These are phyloP conservation scores for Thalassarche chlororhynchos DNA, from an alignment of 2,113 vertebrate genomes.

Conservation along the genomic window DNA sequence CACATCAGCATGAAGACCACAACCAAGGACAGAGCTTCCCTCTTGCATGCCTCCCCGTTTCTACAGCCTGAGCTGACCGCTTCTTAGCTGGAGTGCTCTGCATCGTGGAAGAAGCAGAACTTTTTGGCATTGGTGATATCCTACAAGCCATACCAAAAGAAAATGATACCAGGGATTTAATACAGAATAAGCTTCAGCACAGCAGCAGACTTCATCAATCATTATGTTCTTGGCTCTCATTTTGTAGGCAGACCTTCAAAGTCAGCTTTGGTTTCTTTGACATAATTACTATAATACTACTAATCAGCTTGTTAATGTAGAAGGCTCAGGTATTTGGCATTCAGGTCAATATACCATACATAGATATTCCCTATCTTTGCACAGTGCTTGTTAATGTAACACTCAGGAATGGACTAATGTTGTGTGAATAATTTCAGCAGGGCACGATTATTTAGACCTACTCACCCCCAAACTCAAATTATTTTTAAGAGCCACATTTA, in stretches of 20 bases:
- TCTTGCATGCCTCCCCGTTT: background rate
- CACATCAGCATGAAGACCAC: background rate
- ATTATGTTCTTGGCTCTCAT: background rate
- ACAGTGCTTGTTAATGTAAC: background rate
- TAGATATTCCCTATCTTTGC: background rate
- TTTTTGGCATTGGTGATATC: background rate
- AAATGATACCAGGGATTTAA: background rate
- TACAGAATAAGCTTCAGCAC: background rate
- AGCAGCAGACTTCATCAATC: background rate
- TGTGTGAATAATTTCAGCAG: constrained; percentile 27
- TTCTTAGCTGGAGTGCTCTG: background rate
- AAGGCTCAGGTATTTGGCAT: background rate
- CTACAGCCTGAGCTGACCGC: background rate
- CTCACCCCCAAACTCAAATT: background rate
- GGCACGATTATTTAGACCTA: background rate
- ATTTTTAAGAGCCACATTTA: background rate
- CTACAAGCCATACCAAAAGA: background rate
- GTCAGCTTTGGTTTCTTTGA: background rate
- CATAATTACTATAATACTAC: background rate
- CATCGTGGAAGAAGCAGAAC: background rate
- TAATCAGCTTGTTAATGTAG: background rate
- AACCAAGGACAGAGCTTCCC: background rate
- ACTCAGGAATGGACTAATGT: background rate
- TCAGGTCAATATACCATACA: background rate
- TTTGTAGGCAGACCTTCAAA: constrained; percentile 12